A percentile compares a stretch with the other conserved stretches of the same genome.
These are phyloP conservation scores for Plagiodera versicolora DNA, from an alignment of 2,888 invertebrate species.

Conservation along the genomic window DNA sequence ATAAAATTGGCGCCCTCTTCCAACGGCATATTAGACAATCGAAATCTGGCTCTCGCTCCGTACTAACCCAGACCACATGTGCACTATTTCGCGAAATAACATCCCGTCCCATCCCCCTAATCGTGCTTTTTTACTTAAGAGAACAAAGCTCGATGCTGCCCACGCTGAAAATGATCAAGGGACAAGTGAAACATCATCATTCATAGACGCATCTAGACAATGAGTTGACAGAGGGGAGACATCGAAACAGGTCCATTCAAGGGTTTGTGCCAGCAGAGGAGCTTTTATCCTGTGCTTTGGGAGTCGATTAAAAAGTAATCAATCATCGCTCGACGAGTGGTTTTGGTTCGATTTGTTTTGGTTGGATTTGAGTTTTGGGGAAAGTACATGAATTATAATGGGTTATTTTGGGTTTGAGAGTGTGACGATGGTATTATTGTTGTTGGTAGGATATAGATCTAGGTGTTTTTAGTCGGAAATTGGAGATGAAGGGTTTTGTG, in stretches of 20 bases:
- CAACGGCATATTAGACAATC: constrained; percentile 27
- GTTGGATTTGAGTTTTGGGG: too few relatives aligned
- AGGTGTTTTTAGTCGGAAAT: too few relatives aligned
- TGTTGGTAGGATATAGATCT: too few relatives aligned
- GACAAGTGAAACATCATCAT: constrained; percentile 44
- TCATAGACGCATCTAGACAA: constrained; percentile 34
- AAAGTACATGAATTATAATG: too few relatives aligned
- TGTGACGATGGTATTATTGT: too few relatives aligned
- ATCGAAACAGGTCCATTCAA: constrained; percentile 16
- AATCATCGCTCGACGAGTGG: constrained; percentile 17
- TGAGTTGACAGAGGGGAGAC: constrained; percentile 30
- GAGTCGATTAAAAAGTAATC: constrained; percentile 27
- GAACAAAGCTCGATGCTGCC: constrained; percentile 43
- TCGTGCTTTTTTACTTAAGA: constrained; percentile 36
- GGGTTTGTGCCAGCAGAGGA: constrained; percentile 19
- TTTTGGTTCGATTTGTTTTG: too few relatives aligned
- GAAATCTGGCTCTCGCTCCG: constrained; percentile 33
- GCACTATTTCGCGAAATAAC: constrained; percentile 34
- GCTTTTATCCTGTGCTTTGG: constrained; percentile 8
- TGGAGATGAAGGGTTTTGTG: too few relatives aligned
- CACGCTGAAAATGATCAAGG: constrained; percentile 51
- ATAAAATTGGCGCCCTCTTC: too few relatives aligned
- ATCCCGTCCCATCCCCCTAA: constrained; percentile 33
- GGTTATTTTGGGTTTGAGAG: too few relatives aligned
- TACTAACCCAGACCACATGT: constrained; percentile 36